Evolutionary conservation across 2,113 vertebrate species (phyloP), one percentile per base, ranked within the genome.

Genomic region (Melanocharis versteri): DNA sequence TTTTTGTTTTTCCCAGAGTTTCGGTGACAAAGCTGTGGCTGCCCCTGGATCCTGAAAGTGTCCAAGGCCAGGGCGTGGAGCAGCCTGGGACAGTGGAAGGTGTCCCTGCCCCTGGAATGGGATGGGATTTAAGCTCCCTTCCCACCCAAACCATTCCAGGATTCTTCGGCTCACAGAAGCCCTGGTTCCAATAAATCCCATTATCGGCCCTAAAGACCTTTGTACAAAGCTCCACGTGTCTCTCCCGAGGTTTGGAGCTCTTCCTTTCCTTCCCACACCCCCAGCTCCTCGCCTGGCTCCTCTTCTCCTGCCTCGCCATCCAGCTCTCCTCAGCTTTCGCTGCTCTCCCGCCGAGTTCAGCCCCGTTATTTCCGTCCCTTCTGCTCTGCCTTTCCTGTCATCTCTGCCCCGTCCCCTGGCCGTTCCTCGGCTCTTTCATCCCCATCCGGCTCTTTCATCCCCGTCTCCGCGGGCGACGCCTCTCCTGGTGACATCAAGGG

Each of bases 311-410:
- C 13, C 51, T 3, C 2, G 2, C 65, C 1, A 10, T 17, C 17
- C 56, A 35, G 33, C 54, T 39, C 45, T 65, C 16, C 68, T 61
- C 31, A 30, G 37, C 42, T 31, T 66, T 62, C 72, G 4, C 19
- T 7, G 39, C 61, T 78, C 58, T 50, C 62, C 72, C 10, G n/a
- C 72, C 0, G 54, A 83, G 57, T 92, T 94, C 92, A 92, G 86
- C n/a, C 88, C 88, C 90, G 77, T 96, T 94, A 96, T 93, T 93
- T 83, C 61, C 35, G 79, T 68, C 62, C 50, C 75, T 45, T 80
- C 54, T 53, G 69, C 78, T 89, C 47, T 47, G 73, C 24, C 85
- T 83, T 27, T 42, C 70, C n/a, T 92, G 40, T 4, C 83, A 27
- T 65, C 64, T 37, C 77, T 83, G 77, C 37, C 85, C 84, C 80